Evolutionary conservation across 2,797 vertebrate species (phyloP).

Genomic region (Enteromius thamalakanensis): DNA sequence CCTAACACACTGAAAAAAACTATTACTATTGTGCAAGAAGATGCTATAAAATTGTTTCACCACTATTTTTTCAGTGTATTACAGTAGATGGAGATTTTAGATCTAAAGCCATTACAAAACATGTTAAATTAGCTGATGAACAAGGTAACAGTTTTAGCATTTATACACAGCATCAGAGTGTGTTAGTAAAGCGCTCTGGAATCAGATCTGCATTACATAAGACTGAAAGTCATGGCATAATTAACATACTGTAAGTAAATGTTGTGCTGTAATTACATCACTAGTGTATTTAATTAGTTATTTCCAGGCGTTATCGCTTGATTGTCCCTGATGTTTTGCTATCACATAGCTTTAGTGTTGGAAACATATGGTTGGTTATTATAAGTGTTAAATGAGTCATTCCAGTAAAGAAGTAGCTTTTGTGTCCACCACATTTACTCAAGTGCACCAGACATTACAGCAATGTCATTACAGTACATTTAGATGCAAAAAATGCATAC

Average conservation of each 20-base stretch:
- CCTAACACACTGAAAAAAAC: background rate
- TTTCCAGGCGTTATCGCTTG: background rate
- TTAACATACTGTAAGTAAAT: constrained; percentile 21
- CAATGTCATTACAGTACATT: background rate
- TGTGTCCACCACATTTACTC: background rate
- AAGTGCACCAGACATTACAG: no score
- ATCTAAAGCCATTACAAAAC: background rate
- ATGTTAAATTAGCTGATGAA: background rate
- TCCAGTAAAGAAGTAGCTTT: background rate
- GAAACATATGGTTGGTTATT: background rate
- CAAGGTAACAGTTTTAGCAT: background rate
- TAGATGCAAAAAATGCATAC: no score
- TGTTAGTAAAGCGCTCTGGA: background rate
- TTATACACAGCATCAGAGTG: background rate
- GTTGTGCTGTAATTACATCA: constrained; percentile 11
- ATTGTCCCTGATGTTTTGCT: constrained; percentile 4
- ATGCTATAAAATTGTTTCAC: background rate
- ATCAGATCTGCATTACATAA: constrained; percentile 8
- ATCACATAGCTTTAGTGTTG: background rate
- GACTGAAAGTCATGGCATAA: background rate
- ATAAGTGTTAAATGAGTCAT: background rate
- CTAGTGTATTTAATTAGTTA: background rate
- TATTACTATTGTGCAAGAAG: background rate
- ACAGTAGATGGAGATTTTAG: no score
- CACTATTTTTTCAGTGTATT: background rate